Base-by-base conservation (phyloP, 2,797 vertebrate genomes). In the Tragelaphus eurycerus region DNA sequence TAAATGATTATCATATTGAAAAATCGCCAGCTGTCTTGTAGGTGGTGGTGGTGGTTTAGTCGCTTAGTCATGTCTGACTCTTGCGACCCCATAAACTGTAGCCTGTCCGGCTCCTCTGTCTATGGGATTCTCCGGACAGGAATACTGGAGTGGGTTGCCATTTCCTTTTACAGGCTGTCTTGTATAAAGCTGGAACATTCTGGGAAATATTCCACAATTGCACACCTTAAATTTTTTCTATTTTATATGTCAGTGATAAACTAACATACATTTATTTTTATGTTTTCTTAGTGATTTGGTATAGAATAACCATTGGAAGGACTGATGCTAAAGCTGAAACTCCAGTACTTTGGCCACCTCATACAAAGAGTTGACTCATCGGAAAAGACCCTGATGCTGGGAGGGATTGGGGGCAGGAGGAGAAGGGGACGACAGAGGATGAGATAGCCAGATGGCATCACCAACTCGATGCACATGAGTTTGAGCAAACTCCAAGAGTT, bases 201-300 rank as follows among this genome's bases (percentile, higher is more conserved):
- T 88, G 54, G 46, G 92, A 96, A 88, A 71, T 87, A 95, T 48
- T 95, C 11, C 55, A 93, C 29, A 87, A 34, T 64, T 92, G 27
- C 9, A 92, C 85, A 92, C 10, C 60, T 96, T 96, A 78, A 93
- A 90, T 59, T 62, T 95, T 90, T 46, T 29, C 2, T 92, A 4
- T 85, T 23, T 78, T 79, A 52, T 14, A 78, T n/a, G 31, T 48
- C 29, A 64, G n/a, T 88, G 48, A 83, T 34, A 55, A 55, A 82
- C 52, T 38, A n/a, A 25, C n/a, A 3, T 15, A 15, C 34, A 38
- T 55, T 38, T 83, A 55, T 83, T 55, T 55, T 94, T 81, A 17
- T 79, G 86, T 95, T 84, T 95, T 90, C 46, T 76, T 76, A 86
- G 43, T 62, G 15, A 90, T 95, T 90, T 96, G 29, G 13, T 89